Evolutionary conservation across 2,113 vertebrate genomes (phyloP).

Genomic region (Vireo altiloquus): DNA sequence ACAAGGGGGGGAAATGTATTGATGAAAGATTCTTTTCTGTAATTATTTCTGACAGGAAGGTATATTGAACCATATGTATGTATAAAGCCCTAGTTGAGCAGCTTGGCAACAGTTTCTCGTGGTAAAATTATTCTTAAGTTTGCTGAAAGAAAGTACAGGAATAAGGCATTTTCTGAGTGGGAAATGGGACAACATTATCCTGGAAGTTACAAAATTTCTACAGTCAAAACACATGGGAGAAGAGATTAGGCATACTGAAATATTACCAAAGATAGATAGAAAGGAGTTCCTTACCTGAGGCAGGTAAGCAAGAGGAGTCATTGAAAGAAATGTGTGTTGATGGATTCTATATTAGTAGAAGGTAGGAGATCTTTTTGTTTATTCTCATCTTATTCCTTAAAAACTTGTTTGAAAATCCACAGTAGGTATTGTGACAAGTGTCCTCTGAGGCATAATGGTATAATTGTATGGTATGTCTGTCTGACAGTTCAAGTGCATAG

Average conservation of each 20-base stretch:
- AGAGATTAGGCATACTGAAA: background rate
- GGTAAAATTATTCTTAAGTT: background rate
- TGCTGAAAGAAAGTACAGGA: background rate
- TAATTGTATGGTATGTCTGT: background rate
- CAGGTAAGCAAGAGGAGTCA: background rate
- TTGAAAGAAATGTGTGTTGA: background rate
- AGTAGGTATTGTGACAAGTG: background rate
- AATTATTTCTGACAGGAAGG: background rate
- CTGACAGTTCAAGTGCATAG: background rate
- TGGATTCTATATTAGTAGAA: background rate
- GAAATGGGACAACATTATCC: background rate
- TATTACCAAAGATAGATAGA: background rate
- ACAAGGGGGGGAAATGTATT: rapidly evolving
- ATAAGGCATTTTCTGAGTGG: background rate
- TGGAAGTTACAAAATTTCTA: background rate
- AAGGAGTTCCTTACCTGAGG: background rate
- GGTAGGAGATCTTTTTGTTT: background rate
- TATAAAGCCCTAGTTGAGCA: background rate
- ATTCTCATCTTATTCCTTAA: background rate
- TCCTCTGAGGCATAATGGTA: background rate
- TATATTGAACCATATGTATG: background rate
- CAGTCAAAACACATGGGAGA: background rate
- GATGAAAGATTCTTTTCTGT: background rate
- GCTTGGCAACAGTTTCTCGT: background rate
- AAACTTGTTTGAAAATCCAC: background rate